These are phyloP conservation scores for Condylura cristata DNA, from an alignment of 2,113 vertebrate species.

Conservation along the genomic window DNA sequence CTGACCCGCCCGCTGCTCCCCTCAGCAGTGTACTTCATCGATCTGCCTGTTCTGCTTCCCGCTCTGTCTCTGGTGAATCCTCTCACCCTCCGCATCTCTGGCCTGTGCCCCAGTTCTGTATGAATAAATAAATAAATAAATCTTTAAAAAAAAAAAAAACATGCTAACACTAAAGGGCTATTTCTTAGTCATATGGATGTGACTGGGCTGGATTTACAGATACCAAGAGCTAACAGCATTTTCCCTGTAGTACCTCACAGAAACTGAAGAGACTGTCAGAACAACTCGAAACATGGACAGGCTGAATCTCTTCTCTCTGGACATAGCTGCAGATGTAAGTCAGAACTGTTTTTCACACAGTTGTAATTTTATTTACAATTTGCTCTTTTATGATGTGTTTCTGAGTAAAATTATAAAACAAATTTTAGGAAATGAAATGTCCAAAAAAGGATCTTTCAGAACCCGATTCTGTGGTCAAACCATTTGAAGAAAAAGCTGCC, in stretches of 20 bases:
- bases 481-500: conserved; percentile 94
- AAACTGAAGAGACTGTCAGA: conserved; percentile 95
- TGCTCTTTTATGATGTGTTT: neutral
- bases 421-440: conserved; percentile 88
- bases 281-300: conserved; percentile 90
- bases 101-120: too few species aligned
- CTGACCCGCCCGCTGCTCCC: too few species aligned
- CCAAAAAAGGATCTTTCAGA: conserved; percentile 88
- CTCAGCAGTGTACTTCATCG: too few species aligned
- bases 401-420: neutral
- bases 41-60: too few species aligned
- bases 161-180: neutral
- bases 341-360: neutral
- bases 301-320: conserved; percentile 96
- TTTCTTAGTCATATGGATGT: neutral
- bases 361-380: neutral
- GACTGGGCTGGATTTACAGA: neutral
- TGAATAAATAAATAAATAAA: too few species aligned
- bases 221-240: conserved; percentile 65
- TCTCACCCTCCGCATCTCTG: too few species aligned
- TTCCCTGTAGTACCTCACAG: conserved; percentile 92
- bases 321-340: conserved; percentile 95
- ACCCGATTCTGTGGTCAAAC: conserved; percentile 86
- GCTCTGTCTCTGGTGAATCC: too few species aligned
- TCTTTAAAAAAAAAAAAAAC: too few species aligned